A percentile compares a stretch with the other conserved stretches of the same genome.
phyloP scores from a whole-genome alignment of 2,113 vertebrate species.

The Saimiri boliviensis region DNA sequence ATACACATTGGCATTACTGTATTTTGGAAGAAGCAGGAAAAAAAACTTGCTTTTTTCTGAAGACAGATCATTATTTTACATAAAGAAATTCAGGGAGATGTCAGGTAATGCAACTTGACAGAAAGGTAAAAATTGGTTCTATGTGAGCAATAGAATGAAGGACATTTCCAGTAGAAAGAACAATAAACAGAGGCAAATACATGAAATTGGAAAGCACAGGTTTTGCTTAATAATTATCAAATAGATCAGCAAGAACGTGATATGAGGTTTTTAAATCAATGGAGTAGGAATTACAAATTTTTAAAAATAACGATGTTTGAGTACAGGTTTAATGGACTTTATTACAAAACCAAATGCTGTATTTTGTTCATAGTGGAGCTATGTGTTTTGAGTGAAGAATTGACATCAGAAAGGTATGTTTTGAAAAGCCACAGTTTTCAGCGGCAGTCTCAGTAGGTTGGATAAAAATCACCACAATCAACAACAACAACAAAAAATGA shows the following conservation, averaged over 20 bases:
- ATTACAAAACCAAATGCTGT: background rate
- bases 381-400: background rate
- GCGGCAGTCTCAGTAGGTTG: background rate
- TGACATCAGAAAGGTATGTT: background rate
- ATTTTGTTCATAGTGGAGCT: background rate
- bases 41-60: background rate
- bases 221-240: background rate
- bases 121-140: background rate
- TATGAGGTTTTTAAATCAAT: background rate
- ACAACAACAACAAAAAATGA: background rate
- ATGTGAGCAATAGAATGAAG: accelerated
- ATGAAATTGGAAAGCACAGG: background rate
- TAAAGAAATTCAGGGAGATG: background rate
- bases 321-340: background rate
- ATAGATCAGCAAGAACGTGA: background rate
- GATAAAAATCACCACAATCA: background rate
- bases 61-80: background rate
- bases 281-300: background rate
- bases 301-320: background rate
- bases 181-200: background rate
- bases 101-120: background rate
- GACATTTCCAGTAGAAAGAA: background rate
- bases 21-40: background rate
- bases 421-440: background rate
- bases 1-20: background rate